phyloP scores from a whole-genome alignment of 2,113 vertebrate species.

The Trichechus manatus region DNA sequence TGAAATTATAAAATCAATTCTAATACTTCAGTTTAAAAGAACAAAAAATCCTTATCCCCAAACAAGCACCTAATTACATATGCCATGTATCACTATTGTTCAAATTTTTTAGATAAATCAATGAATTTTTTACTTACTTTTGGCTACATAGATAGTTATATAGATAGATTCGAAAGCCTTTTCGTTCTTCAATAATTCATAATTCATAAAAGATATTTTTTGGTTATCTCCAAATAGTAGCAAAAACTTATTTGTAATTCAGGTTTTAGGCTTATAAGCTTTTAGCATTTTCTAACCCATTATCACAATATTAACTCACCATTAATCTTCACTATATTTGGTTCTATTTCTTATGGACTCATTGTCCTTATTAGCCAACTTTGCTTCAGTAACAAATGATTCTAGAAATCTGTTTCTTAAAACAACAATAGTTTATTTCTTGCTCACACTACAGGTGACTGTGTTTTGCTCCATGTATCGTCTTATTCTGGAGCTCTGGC shows the following conservation, averaged over 20 bases:
- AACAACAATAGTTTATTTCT: constrained; percentile 20
- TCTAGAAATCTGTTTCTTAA: constrained; percentile 32
- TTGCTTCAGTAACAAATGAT: constrained; percentile 28
- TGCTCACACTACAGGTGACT: background rate
- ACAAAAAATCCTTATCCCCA: background rate
- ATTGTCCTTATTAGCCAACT: background rate
- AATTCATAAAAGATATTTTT: constrained; percentile 26
- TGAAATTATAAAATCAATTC: constrained; percentile 45
- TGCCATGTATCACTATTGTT: background rate
- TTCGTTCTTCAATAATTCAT: constrained; percentile 23
- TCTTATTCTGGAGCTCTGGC: background rate
- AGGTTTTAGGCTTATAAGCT: constrained; percentile 16
- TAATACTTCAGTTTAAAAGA: background rate
- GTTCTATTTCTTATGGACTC: background rate
- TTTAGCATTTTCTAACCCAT: background rate
- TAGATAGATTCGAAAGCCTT: background rate
- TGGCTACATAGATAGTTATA: background rate
- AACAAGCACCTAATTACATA: background rate
- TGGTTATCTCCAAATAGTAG: background rate
- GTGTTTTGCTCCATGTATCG: background rate
- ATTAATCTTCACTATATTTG: background rate
- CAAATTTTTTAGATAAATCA: constrained; percentile 17
- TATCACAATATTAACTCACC: background rate
- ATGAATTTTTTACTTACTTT: background rate
- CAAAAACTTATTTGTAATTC: background rate